These are phyloP conservation scores for Pristis pectinata DNA, from an alignment of 2,797 vertebrate genomes.

Conservation along the genomic window DNA sequence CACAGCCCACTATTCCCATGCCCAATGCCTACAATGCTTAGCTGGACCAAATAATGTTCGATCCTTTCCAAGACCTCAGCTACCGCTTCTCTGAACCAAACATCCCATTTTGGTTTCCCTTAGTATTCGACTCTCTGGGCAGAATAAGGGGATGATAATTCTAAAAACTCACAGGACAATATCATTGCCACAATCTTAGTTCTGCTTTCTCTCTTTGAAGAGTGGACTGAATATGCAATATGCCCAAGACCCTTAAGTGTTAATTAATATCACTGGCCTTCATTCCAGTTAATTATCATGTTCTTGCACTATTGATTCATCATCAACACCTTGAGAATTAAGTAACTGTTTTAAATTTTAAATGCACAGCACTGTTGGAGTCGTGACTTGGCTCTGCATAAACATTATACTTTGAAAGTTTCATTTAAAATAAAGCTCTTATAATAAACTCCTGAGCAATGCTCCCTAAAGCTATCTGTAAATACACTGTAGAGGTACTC, in stretches of 20 bases:
- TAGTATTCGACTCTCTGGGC: neutral
- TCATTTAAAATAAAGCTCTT: neutral
- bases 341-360: conserved; percentile 26
- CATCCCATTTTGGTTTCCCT: neutral
- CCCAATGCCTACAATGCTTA: too few species aligned
- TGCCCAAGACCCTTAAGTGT: neutral
- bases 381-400: conserved; percentile 25
- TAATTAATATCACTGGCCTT: conserved; percentile 12
- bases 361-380: conserved; percentile 5
- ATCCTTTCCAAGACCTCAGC: neutral
- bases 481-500: neutral
- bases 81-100: neutral
- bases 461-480: neutral
- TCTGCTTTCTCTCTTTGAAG: neutral
- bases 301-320: neutral
- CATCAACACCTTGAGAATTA: conserved; percentile 29
- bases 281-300: conserved; percentile 23
- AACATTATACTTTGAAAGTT: conserved; percentile 1
- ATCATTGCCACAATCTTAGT: neutral
- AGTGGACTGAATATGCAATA: neutral
- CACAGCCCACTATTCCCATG: neutral
- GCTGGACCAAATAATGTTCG: neutral
- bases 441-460: too few species aligned
- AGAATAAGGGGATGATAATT: neutral
- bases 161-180: neutral